Evolutionary conservation across 2,113 vertebrate species (phyloP), one percentile per base, ranked within the genome.

Genomic region (Menidia beryllina): DNA sequence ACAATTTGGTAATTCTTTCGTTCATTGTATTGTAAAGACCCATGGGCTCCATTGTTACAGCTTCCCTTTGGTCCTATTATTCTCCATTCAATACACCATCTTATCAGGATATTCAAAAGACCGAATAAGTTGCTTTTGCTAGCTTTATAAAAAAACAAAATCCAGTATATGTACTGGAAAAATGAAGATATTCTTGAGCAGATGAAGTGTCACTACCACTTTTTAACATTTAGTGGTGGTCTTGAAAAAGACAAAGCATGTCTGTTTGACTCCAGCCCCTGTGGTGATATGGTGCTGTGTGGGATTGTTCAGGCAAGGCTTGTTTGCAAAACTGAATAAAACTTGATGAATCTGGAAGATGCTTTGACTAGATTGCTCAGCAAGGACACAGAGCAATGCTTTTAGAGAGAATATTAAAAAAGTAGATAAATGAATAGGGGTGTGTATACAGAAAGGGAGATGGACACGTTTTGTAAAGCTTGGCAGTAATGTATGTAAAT

Each of bases 291-390:
- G 11, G 30, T 65, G 75, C 71, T 81, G 60, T 83, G 62, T 81
- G 56, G 69, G 61, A 58, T 79, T 83, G 63, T 77, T 88, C 71
- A 63, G 65, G 75, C 82, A 67, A 50, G 72, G 45, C 61, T 75
- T 24, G 49, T 67, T 82, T 73, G 64, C 79, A 79, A 85, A 87
- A 86, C 72, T 82, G 50, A 76, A 80, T 60, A 19, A 73, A 82
- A 67, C 15, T n/a, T 67, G 82, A 90, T 86, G 85, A 84, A 81
- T 78, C 81, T 70, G 45, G 62, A 81, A 69, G 75, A 86, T 80
- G 74, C 81, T 55, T 83, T 87, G 86, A 86, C 84, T 83, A 69
- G 81, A 80, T 83, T 65, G 43, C 58, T 54, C 50, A 11, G 24
- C 24, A 56, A 43, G 68, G 84, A 80, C 80, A 68, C 64, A 79